Percentiles rank a stretch among this genome's conserved stretches.
These are phyloP conservation scores for Eulacestoma nigropectus DNA, from an alignment of 2,113 vertebrate species.

Conservation along the genomic window DNA sequence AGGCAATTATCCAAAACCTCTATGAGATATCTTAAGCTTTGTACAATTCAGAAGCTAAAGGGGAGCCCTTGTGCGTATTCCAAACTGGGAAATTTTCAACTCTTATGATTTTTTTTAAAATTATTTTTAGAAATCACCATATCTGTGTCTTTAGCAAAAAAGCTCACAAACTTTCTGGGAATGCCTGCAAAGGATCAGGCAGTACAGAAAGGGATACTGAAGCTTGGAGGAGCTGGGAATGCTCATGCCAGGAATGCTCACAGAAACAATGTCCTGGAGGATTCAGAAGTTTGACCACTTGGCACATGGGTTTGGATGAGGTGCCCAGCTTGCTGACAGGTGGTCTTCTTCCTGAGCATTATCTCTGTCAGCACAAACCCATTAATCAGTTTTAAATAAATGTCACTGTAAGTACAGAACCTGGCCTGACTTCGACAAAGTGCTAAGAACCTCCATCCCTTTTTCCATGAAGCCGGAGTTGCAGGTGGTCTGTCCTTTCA, in stretches of 20 bases:
- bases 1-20: background rate
- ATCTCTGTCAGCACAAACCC: background rate
- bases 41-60: background rate
- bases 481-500: background rate
- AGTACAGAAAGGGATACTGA: background rate
- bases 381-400: slow-evolving; percentile 39
- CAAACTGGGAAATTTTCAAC: background rate
- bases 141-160: background rate
- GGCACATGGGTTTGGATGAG: background rate
- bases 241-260: background rate
- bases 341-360: slow-evolving; percentile 19
- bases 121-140: background rate
- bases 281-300: background rate
- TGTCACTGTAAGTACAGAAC: background rate
- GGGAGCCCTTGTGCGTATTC: background rate
- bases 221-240: background rate
- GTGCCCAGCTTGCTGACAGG: background rate
- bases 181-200: background rate
- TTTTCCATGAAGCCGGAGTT: background rate
- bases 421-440: background rate
- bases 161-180: background rate
- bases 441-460: background rate
- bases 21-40: background rate
- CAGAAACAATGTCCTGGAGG: background rate
- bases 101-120: background rate